Conservation (phyloP, 2,113 vertebrate species). For the Tachuris rubrigastra region DNA sequence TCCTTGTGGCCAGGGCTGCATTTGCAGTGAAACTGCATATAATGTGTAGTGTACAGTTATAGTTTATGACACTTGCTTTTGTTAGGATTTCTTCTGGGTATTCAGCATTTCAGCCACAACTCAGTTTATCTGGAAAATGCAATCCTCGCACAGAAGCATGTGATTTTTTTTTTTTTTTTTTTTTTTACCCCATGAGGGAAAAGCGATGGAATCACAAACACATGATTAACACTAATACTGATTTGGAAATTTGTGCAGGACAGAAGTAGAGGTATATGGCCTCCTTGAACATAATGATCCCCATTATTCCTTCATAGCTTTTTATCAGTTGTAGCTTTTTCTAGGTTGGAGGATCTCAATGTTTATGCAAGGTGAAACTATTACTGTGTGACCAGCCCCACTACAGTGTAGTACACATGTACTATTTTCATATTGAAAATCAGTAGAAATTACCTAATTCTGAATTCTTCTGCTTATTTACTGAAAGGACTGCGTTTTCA, state of each 20-base stretch:
- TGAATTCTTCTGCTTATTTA: background rate
- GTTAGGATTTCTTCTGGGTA: slow-evolving; percentile 39
- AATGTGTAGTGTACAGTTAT: background rate
- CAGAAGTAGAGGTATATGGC: background rate
- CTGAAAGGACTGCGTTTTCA: background rate
- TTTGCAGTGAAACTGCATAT: background rate
- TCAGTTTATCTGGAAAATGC: background rate
- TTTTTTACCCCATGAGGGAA: background rate
- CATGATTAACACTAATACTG: background rate
- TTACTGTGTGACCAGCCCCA: background rate
- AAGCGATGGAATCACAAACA: background rate
- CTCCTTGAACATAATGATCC: background rate
- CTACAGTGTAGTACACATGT: too few relatives aligned
- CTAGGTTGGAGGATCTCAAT: background rate
- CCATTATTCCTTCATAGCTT: background rate
- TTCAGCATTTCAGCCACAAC: slow-evolving; percentile 19
- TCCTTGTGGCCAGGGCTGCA: background rate
- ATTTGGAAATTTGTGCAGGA: background rate
- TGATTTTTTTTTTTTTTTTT: background rate
- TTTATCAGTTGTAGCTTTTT: background rate
- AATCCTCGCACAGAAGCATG: background rate
- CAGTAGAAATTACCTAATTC: background rate
- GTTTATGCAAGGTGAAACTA: background rate
- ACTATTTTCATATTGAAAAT: background rate
- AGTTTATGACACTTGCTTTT: slow-evolving; percentile 47